Evolutionary conservation across 2,797 vertebrate genomes (phyloP), one percentile per base, ranked within the genome.

Genomic region (Huso huso): DNA sequence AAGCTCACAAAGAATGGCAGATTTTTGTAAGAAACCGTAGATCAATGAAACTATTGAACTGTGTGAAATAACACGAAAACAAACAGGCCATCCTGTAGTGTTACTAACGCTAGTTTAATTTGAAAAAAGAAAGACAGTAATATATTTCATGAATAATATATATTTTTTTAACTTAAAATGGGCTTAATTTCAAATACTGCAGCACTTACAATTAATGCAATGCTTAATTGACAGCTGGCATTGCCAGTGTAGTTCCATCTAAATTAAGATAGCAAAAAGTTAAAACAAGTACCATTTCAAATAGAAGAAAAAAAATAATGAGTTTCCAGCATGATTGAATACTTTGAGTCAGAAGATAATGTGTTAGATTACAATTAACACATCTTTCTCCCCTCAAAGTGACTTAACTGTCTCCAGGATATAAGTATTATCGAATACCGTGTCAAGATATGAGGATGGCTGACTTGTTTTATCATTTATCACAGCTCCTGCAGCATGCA

Each of bases 21-120:
- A 89, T 91, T 86, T 86, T 85, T 87, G 83, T 90, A 91, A 87
- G 84, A 90, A 89, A 89, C 81, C 81, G 82, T 80, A 83, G 82
- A 95, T 95, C 92, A 93, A 90, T 89, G 86, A 87, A 83, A 82
- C 86, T 82, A 89, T 81, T 92, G 86, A 94, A 91, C 87, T 87
- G 76, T 75, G 82, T 75, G 76, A 75, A 79, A 81, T 84, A 82
- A 82, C 77, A 83, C 81, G 83, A 90, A 92, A 89, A 89, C 84
- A 90, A 90, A 92, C 87, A 92, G 74, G 80, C 80, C 81, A 83
- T 68, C 74, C 77, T 78, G 74, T 79, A 81, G 81, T 80, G 72
- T 79, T 78, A 74, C 73, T 73, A 77, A 78, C 7, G 61, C 61
- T 15, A n/a, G 18, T 62, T 37, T 23, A 9, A 48, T 18, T 37